phyloP scores from a whole-genome alignment of 2,113 vertebrate species.

The Neotragus pygmaeus region DNA sequence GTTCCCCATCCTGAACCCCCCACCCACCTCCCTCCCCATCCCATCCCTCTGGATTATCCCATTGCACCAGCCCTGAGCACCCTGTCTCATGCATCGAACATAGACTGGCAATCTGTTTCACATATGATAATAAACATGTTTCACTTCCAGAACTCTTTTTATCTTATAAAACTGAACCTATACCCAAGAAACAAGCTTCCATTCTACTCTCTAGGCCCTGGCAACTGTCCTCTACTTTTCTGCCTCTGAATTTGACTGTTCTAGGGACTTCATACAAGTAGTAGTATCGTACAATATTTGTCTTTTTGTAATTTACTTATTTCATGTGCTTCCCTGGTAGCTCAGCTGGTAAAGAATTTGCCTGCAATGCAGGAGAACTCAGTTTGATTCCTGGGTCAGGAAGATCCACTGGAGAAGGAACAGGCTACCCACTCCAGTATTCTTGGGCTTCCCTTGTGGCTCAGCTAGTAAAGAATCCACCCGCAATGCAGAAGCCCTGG shows the following conservation, averaged over 20 bases:
- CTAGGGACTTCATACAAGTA: not conserved
- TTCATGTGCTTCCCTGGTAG: not conserved
- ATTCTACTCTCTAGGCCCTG: not conserved
- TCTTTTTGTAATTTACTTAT: not conserved
- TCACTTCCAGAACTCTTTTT: not conserved
- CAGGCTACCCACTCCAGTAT: not conserved
- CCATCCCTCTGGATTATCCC: not conserved
- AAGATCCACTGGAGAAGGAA: not conserved
- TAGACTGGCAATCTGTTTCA: not conserved
- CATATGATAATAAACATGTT: not conserved
- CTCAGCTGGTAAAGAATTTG: not conserved
- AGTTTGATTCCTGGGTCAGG: not conserved
- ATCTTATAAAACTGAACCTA: not conserved
- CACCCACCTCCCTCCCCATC: not conserved
- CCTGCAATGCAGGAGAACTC: not conserved
- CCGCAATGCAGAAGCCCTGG: not conserved
- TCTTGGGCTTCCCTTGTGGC: not conserved
- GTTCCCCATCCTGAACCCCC: not conserved
- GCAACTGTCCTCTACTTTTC: not conserved
- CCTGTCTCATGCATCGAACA: not conserved
- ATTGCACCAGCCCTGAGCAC: not conserved
- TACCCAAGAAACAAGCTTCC: not conserved
- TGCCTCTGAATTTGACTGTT: not conserved
- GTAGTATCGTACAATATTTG: not conserved
- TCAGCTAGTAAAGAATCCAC: not conserved